These are phyloP conservation scores for Triplophysa yarkandensis DNA, from an alignment of 2,797 vertebrate species.

Conservation along the genomic window DNA sequence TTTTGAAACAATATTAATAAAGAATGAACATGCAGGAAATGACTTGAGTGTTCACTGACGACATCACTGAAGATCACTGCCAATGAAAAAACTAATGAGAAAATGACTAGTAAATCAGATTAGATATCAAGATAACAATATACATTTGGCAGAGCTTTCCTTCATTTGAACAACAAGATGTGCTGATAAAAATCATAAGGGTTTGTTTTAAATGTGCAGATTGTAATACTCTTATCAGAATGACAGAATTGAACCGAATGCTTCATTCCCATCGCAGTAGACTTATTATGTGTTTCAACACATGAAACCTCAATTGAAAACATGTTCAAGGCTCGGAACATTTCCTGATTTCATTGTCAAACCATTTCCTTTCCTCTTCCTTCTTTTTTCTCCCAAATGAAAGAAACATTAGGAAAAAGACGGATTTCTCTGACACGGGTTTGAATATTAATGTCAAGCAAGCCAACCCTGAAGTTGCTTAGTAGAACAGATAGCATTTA, in stretches of 20 bases:
- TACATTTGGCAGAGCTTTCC: constrained; percentile 3
- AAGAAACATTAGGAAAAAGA: too few relatives aligned
- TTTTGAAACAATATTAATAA: too few relatives aligned
- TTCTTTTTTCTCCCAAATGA: too few relatives aligned
- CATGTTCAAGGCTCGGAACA: background rate
- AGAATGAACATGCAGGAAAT: constrained; percentile 35
- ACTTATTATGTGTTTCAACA: background rate
- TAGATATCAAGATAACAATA: constrained; percentile 45
- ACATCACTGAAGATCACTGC: constrained; percentile 5
- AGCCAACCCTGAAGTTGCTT: background rate
- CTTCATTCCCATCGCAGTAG: background rate
- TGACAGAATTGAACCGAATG: background rate
- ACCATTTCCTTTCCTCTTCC: too few relatives aligned
- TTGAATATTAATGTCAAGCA: too few relatives aligned
- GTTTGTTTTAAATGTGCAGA: background rate
- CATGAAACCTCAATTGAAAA: background rate
- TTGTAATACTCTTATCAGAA: background rate
- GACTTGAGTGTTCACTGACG: constrained; percentile 14
- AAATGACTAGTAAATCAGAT: constrained; percentile 50
- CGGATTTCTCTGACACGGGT: too few relatives aligned
- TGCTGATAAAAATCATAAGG: constrained; percentile 12
- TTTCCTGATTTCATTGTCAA: too few relatives aligned
- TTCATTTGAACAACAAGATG: background rate
- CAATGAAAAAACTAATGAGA: constrained; percentile 28
- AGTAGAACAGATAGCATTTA: background rate